These are phyloP conservation scores for Acheta domesticus DNA, from an alignment of 2,888 invertebrate species.

Conservation along the genomic window DNA sequence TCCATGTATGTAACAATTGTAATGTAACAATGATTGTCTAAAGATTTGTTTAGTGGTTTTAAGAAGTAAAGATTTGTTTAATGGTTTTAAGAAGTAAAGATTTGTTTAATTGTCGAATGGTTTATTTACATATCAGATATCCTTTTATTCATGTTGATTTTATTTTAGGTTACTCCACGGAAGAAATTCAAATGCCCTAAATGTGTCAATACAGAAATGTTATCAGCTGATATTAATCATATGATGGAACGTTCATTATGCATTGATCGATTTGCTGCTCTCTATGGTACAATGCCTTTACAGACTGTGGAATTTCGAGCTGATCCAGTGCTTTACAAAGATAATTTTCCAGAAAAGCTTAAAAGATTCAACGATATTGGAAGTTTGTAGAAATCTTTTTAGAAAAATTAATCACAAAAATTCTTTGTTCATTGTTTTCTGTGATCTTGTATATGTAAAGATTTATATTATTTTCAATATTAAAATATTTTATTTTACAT, in stretches of 20 bases:
- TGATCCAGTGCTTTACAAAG: constrained; percentile 89
- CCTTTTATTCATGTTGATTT: not conserved
- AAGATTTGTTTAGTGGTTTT: too few species aligned
- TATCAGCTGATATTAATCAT: constrained; percentile 87
- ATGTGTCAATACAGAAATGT: constrained; percentile 89
- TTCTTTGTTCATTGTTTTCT: constrained; percentile 31
- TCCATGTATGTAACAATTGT: not conserved
- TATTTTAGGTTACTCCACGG: constrained; percentile 76
- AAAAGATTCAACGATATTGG: constrained; percentile 88
- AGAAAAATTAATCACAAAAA: not conserved
- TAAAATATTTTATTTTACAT: too few species aligned
- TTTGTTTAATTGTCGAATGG: too few species aligned
- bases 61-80: too few species aligned
- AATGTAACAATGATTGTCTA: not conserved
- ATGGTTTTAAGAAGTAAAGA: too few species aligned
- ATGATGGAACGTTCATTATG: constrained; percentile 91
- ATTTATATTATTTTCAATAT: too few species aligned
- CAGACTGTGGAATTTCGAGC: constrained; percentile 88
- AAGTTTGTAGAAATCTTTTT: constrained; percentile 60
- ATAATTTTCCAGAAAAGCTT: constrained; percentile 77
- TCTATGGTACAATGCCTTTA: constrained; percentile 85
- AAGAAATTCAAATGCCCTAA: constrained; percentile 97
- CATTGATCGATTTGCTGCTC: constrained; percentile 72
- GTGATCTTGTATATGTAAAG: not conserved
- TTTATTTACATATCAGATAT: too few species aligned